A percentile compares a stretch with the other conserved stretches of the same genome.
phyloP scores from a whole-genome alignment of 2,888 invertebrate species.

The Apamea crenata region DNA sequence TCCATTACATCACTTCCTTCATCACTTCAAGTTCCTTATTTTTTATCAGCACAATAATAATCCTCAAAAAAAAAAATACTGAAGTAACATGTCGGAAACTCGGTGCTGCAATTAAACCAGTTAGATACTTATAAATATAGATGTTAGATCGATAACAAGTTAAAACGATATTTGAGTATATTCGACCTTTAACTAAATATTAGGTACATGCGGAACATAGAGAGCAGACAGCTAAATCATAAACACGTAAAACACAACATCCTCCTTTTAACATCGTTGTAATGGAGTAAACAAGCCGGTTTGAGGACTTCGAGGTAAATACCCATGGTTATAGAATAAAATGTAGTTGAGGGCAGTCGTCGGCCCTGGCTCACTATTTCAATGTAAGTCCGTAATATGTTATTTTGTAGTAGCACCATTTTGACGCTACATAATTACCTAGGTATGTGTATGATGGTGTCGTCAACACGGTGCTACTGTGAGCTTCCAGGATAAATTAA shows the following conservation, averaged over 20 bases:
- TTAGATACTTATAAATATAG: background rate
- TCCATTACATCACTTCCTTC: too few relatives aligned
- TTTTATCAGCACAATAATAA: background rate
- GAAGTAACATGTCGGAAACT: conserved; percentile 6
- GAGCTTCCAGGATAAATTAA: background rate
- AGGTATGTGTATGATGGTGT: background rate
- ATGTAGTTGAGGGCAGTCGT: conserved; percentile 16
- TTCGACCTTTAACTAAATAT: background rate
- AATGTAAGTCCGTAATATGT: conserved; percentile 21
- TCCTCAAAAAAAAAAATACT: background rate
- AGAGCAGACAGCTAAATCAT: background rate
- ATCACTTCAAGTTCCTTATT: background rate
- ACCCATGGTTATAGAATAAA: conserved; percentile 4
- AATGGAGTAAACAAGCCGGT: conserved; percentile 24
- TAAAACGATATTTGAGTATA: background rate
- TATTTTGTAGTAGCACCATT: background rate
- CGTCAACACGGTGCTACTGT: background rate
- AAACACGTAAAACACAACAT: conserved; percentile 9
- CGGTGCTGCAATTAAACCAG: background rate
- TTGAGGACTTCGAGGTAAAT: conserved; percentile 11
- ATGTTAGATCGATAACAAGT: conserved; percentile 4
- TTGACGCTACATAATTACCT: background rate
- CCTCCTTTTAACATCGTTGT: background rate
- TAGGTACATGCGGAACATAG: background rate
- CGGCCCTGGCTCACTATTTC: conserved; percentile 38